Evolutionary conservation across 2,113 vertebrate species (phyloP).

Genomic region (Ploceus nigricollis): DNA sequence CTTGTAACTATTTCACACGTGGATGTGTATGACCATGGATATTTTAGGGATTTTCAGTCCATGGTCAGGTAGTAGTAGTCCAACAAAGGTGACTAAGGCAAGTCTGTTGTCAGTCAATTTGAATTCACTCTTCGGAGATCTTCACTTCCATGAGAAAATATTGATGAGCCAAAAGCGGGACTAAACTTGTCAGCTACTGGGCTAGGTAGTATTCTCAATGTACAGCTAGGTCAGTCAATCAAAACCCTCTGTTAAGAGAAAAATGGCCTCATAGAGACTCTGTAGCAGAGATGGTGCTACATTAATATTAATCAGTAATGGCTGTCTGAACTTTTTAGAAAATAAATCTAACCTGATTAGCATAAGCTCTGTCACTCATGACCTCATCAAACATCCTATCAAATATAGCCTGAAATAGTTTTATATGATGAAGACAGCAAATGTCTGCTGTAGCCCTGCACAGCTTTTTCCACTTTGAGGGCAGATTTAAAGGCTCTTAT

Average conservation of each 20-base stretch:
- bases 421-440: background rate
- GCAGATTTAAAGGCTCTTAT: background rate
- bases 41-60: background rate
- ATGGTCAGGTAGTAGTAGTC: background rate
- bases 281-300: background rate
- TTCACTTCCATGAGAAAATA: background rate
- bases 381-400: background rate
- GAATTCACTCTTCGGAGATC: background rate
- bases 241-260: background rate
- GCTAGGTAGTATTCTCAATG: background rate
- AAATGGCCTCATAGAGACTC: background rate
- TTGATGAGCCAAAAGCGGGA: background rate
- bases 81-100: background rate
- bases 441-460: background rate
- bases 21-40: background rate
- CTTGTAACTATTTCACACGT: background rate
- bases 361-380: background rate
- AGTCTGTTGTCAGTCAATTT: background rate
- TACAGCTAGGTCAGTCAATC: background rate
- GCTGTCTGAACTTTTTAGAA: background rate
- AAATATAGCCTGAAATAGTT: background rate
- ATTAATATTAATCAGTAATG: background rate
- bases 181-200: background rate
- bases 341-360: background rate
- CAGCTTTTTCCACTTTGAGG: background rate